Percentiles rank a stretch among this genome's conserved stretches.
Evolutionary conservation across 2,888 invertebrate species (phyloP).

Genomic region (Chymomyza caudatula): DNA sequence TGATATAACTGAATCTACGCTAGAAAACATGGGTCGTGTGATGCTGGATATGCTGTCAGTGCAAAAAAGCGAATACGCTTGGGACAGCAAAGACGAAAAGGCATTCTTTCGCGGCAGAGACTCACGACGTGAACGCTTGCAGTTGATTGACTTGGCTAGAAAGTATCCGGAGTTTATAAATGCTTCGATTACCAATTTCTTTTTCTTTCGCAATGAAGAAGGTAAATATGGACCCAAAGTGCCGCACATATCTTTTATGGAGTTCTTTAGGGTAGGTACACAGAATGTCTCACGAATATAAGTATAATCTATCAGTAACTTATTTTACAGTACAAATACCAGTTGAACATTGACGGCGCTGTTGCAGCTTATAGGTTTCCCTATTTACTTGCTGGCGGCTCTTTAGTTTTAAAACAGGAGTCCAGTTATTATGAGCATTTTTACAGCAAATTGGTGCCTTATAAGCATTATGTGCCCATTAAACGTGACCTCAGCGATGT

Average conservation of each 20-base stretch:
- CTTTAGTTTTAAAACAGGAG: constrained; percentile 93
- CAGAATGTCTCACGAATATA: neutral
- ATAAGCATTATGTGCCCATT: constrained; percentile 91
- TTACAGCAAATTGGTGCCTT: constrained; percentile 86
- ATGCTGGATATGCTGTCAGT: constrained; percentile 93
- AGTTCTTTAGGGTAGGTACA: constrained; percentile 80
- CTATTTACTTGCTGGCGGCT: constrained; percentile 92
- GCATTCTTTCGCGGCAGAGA: constrained; percentile 96
- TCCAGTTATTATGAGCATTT: constrained; percentile 98
- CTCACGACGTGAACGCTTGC: constrained; percentile 89
- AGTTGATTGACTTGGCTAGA: constrained; percentile 88
- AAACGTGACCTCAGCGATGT: constrained; percentile 89
- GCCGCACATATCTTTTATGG: constrained; percentile 91
- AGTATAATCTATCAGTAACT: constrained; percentile 3
- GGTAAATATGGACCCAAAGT: constrained; percentile 91
- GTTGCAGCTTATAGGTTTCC: constrained; percentile 97
- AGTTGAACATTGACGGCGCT: constrained; percentile 95
- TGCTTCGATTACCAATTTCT: constrained; percentile 95
- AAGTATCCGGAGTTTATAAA: constrained; percentile 89
- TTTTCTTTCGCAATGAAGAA: constrained; percentile 93
- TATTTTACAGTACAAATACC: constrained; percentile 91
- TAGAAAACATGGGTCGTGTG: constrained; percentile 96
- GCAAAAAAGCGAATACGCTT: constrained; percentile 85
- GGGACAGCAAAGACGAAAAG: constrained; percentile 86
- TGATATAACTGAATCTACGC: constrained; percentile 93